Percentiles rank a stretch among this genome's conserved stretches.
phyloP scores from a whole-genome alignment of 2,888 invertebrate species.

The Villa cingulata region DNA sequence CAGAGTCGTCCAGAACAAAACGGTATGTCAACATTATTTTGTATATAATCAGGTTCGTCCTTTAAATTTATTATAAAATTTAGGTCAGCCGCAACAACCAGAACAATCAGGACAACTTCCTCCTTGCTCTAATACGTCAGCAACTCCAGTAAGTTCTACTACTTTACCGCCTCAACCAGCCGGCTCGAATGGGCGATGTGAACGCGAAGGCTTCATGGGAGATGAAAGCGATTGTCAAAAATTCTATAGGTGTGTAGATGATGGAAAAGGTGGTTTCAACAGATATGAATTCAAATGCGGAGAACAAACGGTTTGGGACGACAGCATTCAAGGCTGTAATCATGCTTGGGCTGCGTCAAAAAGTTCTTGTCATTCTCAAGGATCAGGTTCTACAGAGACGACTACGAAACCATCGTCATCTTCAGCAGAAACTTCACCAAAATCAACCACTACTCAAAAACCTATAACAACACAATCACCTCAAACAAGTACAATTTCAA shows the following conservation, averaged over 20 bases:
- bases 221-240: slow-evolving; percentile 36
- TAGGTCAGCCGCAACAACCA: neutral
- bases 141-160: neutral
- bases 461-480: neutral
- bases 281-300: slow-evolving; percentile 38
- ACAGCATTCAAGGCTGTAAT: slow-evolving; percentile 36
- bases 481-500: neutral
- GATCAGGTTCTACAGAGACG: neutral
- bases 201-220: slow-evolving; percentile 25
- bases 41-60: neutral
- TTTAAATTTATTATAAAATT: too few relatives aligned
- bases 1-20: neutral
- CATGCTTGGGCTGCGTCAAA: slow-evolving; percentile 11
- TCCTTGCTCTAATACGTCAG: neutral
- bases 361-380: slow-evolving; percentile 14
- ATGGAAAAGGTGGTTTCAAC: slow-evolving; percentile 28
- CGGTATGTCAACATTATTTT: neutral
- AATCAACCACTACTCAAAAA: neutral
- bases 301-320: slow-evolving; percentile 39
- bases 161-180: slow-evolving; percentile 23
- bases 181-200: slow-evolving; percentile 22
- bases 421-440: neutral
- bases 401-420: neutral
- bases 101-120: neutral
- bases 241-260: slow-evolving; percentile 38